Evolutionary conservation across 2,888 invertebrate genomes (phyloP), one percentile per base, ranked within the genome.

Genomic region (Cacoxenus indagator): DNA sequence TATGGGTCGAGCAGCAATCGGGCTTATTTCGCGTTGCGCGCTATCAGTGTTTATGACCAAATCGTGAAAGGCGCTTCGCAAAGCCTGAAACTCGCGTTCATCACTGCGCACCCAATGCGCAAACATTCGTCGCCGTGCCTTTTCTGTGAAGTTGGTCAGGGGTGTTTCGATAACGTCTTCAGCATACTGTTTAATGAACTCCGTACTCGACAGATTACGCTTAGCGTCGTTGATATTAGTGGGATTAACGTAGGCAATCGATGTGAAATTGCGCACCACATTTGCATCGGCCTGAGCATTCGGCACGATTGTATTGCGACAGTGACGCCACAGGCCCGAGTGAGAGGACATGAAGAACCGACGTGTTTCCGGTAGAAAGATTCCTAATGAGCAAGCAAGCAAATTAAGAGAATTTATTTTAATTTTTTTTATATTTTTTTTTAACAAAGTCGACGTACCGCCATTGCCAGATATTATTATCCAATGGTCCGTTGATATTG

Each of bases 401-500:
- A 22, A 4, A 26, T 43, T n/a, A n/a, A n/a, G n/a, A n/a, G n/a
- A n/a, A 6, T 43, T 43, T 43, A 43, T 43, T 9, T 43, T 43
- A 43, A 43, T 6, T n/a, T n/a, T n/a, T n/a, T n/a, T n/a, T n/a
- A n/a, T n/a, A n/a, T n/a, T n/a, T n/a, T n/a, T n/a, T n/a, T 6
- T 0, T 11, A 26, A n/a, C 19, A 19, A 1, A 37, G 2, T 59
- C 0, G n/a, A 54, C 75, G 65, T 74, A 88, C 88, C 88, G 73
- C 73, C 70, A 27, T 82, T 78, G 64, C 87, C 87, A 1, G 87
- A 83, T 71, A 93, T 90, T 54, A 90, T 90, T 76, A 92, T 92
- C 94, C 94, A 95, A 81, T 92, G 92, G 82, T 92, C 91, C 2
- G 94, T 94, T 72, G 92, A 91, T 61, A 94, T 92, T 24, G 94